phyloP scores from a whole-genome alignment of 2,888 invertebrate genomes.

The Chesias legatella region DNA sequence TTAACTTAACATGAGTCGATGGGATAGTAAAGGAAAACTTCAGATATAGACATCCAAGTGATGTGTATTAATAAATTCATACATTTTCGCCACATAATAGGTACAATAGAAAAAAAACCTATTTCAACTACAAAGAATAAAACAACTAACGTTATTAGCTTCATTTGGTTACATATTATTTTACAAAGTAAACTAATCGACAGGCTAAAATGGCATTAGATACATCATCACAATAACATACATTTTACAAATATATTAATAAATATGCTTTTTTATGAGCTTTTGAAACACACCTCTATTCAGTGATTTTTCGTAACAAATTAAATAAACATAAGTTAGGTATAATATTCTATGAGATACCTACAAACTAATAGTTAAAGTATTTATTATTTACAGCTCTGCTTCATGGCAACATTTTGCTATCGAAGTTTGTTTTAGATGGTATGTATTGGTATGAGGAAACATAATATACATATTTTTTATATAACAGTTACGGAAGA shows the following conservation, averaged over 20 bases:
- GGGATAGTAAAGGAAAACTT: not conserved
- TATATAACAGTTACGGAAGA: too few species aligned
- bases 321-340: slow-evolving; percentile 19
- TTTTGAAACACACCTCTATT: slow-evolving; percentile 14
- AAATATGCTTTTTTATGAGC: slow-evolving; percentile 26
- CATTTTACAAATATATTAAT: slow-evolving; percentile 59
- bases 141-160: slow-evolving; percentile 72
- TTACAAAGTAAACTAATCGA: slow-evolving; percentile 65
- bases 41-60: slow-evolving; percentile 60
- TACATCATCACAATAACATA: slow-evolving; percentile 70
- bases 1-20: too few species aligned
- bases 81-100: slow-evolving; percentile 68
- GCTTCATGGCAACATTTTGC: slow-evolving; percentile 46
- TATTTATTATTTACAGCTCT: slow-evolving; percentile 53
- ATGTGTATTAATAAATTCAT: slow-evolving; percentile 77
- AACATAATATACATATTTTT: too few species aligned
- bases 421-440: too few species aligned
- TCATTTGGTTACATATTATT: slow-evolving; percentile 76
- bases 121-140: slow-evolving; percentile 70
- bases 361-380: slow-evolving; percentile 38
- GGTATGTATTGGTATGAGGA: too few species aligned
- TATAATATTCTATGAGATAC: slow-evolving; percentile 14
- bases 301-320: slow-evolving; percentile 11
- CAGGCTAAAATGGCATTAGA: slow-evolving; percentile 76
- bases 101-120: slow-evolving; percentile 67